Base-by-base conservation (phyloP, 2,888 invertebrate species). In the Idaea straminata region DNA sequence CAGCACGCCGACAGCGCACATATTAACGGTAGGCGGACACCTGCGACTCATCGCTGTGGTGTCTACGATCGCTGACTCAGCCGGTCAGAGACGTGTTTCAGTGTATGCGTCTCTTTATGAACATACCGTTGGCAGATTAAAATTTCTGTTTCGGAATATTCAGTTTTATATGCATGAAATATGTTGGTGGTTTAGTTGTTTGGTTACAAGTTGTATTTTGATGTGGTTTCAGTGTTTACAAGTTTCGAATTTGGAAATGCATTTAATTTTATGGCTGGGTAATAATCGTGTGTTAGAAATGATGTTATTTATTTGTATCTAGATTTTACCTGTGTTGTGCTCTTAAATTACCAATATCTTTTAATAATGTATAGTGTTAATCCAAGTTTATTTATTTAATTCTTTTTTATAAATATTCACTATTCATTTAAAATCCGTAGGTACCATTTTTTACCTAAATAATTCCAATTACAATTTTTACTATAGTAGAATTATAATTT, bases 1-100 rank as follows among this genome's bases (percentile, higher is more conserved):
- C 62, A 63, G 62, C 71, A 74, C 74, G 76, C 70, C 74, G 76
- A 74, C 74, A 77, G 74, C 66, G 72, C 80, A 77, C 82, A 82
- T 85, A 86, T 85, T 84, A 83, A 78, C 71, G 73, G 47, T 70
- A 74, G 73, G 77, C 68, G 75, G 75, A 75, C 87, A 87, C 86
- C 87, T 87, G 87, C 78, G 86, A 75, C 83, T 83, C 81, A 76
- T 77, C 77, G 77, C 78, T 68, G 71, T 66, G 72, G 72, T 72
- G 67, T 72, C 73, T 76, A 76, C 70, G 69, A 78, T 75, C 76
- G 74, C 77, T 78, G 81, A 78, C 76, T 79, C 77, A 67, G 77
- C 81, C 75, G 73, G 47, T 47, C 47, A 7, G 47, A 47, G 70
- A 78, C 73, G 74, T 71, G 72, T 68, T 73, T 71, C 72, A 74